phyloP scores from a whole-genome alignment of 2,797 vertebrate genomes.

The Poecilia picta region DNA sequence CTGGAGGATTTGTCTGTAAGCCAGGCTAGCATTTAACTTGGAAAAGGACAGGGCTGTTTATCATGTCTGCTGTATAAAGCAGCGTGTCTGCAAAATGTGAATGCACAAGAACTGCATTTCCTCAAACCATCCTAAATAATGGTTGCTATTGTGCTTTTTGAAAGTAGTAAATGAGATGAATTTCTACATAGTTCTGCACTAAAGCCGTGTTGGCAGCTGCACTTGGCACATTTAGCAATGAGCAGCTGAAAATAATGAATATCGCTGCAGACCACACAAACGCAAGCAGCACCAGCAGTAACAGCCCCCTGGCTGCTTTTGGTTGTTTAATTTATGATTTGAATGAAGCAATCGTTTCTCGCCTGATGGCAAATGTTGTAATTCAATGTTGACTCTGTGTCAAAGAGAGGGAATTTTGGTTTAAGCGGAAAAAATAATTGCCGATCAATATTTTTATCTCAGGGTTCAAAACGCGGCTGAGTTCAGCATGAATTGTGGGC shows the following conservation, averaged over 20 bases:
- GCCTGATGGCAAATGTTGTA: background rate
- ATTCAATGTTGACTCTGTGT: slow-evolving; percentile 3
- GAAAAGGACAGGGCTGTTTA: slow-evolving; percentile 14
- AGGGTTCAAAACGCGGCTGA: background rate
- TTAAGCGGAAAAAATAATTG: background rate
- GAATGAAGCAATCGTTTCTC: background rate
- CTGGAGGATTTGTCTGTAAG: slow-evolving; percentile 11
- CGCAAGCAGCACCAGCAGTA: background rate
- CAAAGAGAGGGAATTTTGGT: background rate
- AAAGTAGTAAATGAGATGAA: slow-evolving; percentile 26
- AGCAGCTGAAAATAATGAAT: slow-evolving; percentile 22
- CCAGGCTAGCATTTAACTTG: background rate
- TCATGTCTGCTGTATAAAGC: slow-evolving; percentile 22
- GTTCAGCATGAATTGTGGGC: background rate
- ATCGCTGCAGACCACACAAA: slow-evolving; percentile 23
- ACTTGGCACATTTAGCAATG: slow-evolving; percentile 18
- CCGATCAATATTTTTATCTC: background rate
- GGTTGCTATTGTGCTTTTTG: slow-evolving; percentile 24
- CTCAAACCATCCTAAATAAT: slow-evolving; percentile 16
- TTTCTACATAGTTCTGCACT: background rate
- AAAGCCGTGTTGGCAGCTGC: background rate
- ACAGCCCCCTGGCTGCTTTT: slow-evolving; percentile 1
- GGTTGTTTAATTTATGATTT: slow-evolving; percentile 17
- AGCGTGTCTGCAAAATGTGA: slow-evolving; percentile 28
- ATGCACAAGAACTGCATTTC: slow-evolving; percentile 5